phyloP scores from a whole-genome alignment of 1,140 invertebrate species.

The Anthonomus grandis region DNA sequence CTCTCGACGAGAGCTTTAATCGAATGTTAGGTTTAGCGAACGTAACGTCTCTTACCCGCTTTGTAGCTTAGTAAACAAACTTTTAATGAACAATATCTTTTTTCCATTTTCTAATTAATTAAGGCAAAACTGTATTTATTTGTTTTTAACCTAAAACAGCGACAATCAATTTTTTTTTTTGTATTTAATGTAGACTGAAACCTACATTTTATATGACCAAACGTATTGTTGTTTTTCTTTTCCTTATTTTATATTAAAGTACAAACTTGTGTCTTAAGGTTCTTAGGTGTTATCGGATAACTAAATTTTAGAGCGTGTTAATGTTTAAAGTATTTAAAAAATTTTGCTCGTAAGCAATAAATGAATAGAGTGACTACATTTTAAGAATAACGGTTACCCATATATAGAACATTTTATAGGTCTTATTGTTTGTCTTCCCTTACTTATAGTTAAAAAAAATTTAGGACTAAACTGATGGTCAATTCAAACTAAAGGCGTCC shows the following conservation, averaged over 20 bases:
- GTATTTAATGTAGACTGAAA: not conserved
- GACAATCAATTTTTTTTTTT: constrained; percentile 5
- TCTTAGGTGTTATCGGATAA: constrained; percentile 6
- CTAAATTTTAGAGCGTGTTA: not conserved
- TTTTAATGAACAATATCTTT: not conserved
- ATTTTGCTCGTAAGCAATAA: constrained; percentile 24
- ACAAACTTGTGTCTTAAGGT: constrained; percentile 27
- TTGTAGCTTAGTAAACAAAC: not conserved
- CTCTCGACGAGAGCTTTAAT: no score
- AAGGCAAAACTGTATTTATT: not conserved
- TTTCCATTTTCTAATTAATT: not conserved
- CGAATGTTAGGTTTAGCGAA: no score
- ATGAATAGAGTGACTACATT: constrained; percentile 24
- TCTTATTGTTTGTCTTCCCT: constrained; percentile 14
- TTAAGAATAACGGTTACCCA: no score
- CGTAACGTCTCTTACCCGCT: no score
- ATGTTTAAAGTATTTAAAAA: not conserved
- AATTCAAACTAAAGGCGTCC: not conserved
- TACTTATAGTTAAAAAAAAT: not conserved
- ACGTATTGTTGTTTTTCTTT: not conserved
- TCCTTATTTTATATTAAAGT: constrained; percentile 13
- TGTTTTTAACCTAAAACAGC: not conserved
- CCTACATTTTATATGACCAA: no score
- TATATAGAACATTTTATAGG: constrained; percentile 2
- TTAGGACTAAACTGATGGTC: not conserved